Conservation (phyloP, 2,888 invertebrate genomes). For the Nymphalis urticae region DNA sequence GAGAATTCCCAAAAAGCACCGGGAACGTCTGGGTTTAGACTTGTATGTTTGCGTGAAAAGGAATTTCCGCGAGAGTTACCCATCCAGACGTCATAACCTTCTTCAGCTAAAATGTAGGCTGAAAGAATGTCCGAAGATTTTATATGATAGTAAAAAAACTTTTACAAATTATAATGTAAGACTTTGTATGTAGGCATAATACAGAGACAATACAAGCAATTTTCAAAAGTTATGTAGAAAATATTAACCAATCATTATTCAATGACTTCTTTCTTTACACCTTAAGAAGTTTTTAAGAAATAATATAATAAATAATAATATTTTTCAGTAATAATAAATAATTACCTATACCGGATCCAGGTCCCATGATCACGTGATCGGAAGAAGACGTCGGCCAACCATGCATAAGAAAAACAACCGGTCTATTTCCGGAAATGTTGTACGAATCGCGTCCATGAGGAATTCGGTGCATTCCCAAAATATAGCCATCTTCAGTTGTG, state of each 20-base stretch:
- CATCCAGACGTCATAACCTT: conserved; percentile 89
- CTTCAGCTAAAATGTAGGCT: conserved; percentile 86
- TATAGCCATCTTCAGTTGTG: conserved; percentile 88
- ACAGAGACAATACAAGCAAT: too few species aligned
- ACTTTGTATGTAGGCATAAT: neutral
- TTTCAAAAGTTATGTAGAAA: too few species aligned
- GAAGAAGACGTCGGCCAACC: conserved; percentile 88
- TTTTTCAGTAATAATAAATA: neutral
- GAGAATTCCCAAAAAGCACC: conserved; percentile 62
- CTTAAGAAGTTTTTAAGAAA: too few species aligned
- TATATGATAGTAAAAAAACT: neutral
- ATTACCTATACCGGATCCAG: conserved; percentile 84
- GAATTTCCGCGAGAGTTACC: conserved; percentile 90
- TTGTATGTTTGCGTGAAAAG: conserved; percentile 83
- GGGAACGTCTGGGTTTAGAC: conserved; percentile 53
- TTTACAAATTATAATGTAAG: neutral
- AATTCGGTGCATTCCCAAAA: conserved; percentile 88
- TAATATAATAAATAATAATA: too few species aligned
- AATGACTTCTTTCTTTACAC: too few species aligned
- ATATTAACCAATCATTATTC: too few species aligned
- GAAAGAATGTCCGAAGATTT: conserved; percentile 25
- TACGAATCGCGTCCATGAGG: conserved; percentile 74
- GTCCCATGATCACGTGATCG: conserved; percentile 88
- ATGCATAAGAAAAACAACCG: conserved; percentile 84
- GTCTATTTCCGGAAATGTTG: conserved; percentile 70